Evolutionary conservation across 1,140 invertebrate genomes (phyloP), one percentile per base, ranked within the genome.

Genomic region (Diabrotica virgifera): DNA sequence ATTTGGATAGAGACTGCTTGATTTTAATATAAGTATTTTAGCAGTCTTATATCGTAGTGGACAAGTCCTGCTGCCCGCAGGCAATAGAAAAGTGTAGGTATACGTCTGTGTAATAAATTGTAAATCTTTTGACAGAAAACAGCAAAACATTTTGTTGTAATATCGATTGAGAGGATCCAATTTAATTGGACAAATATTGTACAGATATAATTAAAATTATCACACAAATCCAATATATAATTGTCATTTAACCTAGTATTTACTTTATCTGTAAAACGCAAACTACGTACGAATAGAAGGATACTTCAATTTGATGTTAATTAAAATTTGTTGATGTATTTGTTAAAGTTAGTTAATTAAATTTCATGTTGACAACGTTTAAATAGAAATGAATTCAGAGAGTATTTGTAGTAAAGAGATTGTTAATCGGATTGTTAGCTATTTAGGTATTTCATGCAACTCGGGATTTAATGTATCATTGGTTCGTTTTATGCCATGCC

Each of bases 161-260:
- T 24, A 24, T 24, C 24, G 24, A 24, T 24, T 24, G 24, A 24
- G 24, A 4, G 24, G 24, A 24, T 24, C 38, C 8, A 54, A 62
- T 62, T 62, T 36, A 38, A 62, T 62, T 53, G 61, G 11, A 46
- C 59, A 62, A 62, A 54, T 62, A 62, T 62, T 52, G 38, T 62
- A 38, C 13, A n/a, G 52, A 46, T 46, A 46, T 62, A 37, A 56
- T 62, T 54, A 55, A 62, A 51, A 62, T 62, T 54, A 62, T 54
- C 61, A 37, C 51, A 9, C 51, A 38, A 46, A 53, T 62, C 53
- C 61, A n/a, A 62, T 62, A 54, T 55, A 55, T 62, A 55, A 62
- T 62, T 62, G 61, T 53, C 61, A 62, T 62, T 62, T 54, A 54
- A 62, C 61, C 51, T 54, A 62, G 61, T 62, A 62, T 62, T 62